These are phyloP conservation scores for Drosophila repletoides DNA, from an alignment of 1,140 invertebrate species.

Conservation along the genomic window DNA sequence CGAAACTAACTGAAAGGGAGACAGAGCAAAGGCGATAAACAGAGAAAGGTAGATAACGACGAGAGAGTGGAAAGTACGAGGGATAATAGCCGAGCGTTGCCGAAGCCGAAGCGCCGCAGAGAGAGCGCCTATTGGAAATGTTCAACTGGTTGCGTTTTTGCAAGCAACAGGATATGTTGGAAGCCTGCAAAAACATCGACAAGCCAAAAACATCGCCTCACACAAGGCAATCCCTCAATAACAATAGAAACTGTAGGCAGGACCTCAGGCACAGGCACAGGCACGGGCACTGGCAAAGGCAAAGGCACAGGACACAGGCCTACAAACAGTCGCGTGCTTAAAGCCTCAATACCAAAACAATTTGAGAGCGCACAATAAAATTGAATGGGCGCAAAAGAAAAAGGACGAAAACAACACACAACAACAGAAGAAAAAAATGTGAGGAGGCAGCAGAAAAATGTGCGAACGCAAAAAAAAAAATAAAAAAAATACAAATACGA, in stretches of 20 bases:
- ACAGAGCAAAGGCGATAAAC: background rate
- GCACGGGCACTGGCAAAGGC: constrained; percentile 3
- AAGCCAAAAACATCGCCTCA: constrained; percentile 53
- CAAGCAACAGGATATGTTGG: constrained; percentile 78
- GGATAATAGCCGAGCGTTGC: constrained; percentile 39
- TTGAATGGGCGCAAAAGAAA: constrained; percentile 61
- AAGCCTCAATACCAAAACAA: constrained; percentile 80
- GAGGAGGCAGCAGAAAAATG: constrained; percentile 65
- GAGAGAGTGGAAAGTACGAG: constrained; percentile 15
- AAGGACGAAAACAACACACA: constrained; percentile 27
- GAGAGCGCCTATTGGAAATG: constrained; percentile 63
- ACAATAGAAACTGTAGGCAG: constrained; percentile 1
- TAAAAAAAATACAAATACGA: constrained; percentile 3
- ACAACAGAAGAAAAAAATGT: constrained; percentile 25
- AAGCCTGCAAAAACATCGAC: constrained; percentile 67
- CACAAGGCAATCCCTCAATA: constrained; percentile 21
- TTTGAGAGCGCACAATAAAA: constrained; percentile 78
- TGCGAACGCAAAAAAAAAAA: constrained; percentile 38
- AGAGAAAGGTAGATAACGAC: constrained; percentile 2
- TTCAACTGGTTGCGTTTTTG: constrained; percentile 77
- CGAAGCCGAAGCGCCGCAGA: constrained; percentile 44
- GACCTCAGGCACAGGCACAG: constrained; percentile 15
- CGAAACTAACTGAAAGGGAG: constrained; percentile 1
- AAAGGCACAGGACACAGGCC: constrained; percentile 12
- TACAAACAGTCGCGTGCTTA: constrained; percentile 69